Evolutionary conservation across 1,140 invertebrate species (phyloP).

Genomic region (Drosophila punjabiensis): DNA sequence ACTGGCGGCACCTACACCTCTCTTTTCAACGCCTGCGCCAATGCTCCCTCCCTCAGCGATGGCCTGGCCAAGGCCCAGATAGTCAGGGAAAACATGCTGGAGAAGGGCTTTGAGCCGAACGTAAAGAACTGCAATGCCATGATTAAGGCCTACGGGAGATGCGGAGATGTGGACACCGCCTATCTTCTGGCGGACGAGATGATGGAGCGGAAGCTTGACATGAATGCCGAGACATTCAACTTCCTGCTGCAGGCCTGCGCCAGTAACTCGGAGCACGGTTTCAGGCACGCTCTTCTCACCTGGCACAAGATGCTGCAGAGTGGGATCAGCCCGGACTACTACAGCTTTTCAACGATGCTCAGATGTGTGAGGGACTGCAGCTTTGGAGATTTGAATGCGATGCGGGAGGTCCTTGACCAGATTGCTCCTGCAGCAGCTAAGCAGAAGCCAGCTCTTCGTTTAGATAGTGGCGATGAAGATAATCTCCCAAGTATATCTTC

Average conservation of each 20-base stretch:
- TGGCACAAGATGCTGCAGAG: conserved; percentile 92
- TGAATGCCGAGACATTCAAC: conserved; percentile 90
- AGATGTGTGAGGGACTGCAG: conserved; percentile 92
- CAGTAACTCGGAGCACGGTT: conserved; percentile 91
- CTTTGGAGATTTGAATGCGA: conserved; percentile 89
- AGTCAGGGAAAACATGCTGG: conserved; percentile 89
- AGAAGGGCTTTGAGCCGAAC: conserved; percentile 90
- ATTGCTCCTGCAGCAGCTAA: conserved; percentile 39
- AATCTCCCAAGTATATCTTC: conserved; percentile 2
- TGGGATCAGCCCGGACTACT: conserved; percentile 89
- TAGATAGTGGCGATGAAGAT: background rate
- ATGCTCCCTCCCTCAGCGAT: conserved; percentile 89
- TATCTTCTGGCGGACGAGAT: conserved; percentile 95
- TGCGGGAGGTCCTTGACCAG: conserved; percentile 85
- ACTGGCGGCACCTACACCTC: conserved; percentile 91
- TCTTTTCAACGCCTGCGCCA: conserved; percentile 95
- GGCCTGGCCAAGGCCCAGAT: conserved; percentile 88
- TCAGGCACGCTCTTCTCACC: conserved; percentile 91
- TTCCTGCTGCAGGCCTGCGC: conserved; percentile 94
- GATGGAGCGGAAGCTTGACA: conserved; percentile 88
- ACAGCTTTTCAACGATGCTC: conserved; percentile 93
- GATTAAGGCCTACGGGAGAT: conserved; percentile 95
- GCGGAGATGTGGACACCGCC: conserved; percentile 91
- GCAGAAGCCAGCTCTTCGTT: background rate
- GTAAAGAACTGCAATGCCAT: conserved; percentile 93